These are phyloP conservation scores for Mohoua ochrocephala DNA, from an alignment of 2,113 vertebrate species.

Conservation along the genomic window DNA sequence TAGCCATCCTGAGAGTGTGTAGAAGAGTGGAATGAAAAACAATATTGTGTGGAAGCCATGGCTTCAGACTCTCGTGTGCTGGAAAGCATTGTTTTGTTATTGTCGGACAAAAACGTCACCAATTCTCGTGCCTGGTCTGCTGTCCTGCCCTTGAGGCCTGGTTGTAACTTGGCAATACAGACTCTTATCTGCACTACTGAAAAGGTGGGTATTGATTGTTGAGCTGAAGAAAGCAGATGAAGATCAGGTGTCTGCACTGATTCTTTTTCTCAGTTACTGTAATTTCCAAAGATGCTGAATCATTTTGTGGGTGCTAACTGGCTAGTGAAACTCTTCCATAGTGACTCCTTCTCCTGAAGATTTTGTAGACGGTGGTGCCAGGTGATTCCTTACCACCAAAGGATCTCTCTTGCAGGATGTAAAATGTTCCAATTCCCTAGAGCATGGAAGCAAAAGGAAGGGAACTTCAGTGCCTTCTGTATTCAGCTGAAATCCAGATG, in stretches of 20 bases:
- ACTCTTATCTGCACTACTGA: background rate
- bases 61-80: fast-evolving
- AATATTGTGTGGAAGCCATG: background rate
- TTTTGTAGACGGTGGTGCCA: background rate
- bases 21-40: background rate
- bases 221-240: background rate
- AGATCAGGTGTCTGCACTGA: background rate
- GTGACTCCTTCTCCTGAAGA: background rate
- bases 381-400: background rate
- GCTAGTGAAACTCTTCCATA: background rate
- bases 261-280: background rate
- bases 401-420: background rate
- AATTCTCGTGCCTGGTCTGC: background rate
- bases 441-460: background rate
- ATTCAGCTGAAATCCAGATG: background rate
- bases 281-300: background rate
- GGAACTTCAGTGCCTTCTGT: background rate
- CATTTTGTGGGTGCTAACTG: background rate
- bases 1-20: background rate
- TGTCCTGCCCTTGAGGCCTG: background rate
- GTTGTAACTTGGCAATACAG: background rate
- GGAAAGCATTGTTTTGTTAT: background rate
- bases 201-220: background rate
- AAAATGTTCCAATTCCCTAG: background rate
- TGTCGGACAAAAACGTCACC: background rate